Evolutionary conservation across 2,113 vertebrate genomes (phyloP), one percentile per base, ranked within the genome.

Genomic region (Callorhinus ursinus): DNA sequence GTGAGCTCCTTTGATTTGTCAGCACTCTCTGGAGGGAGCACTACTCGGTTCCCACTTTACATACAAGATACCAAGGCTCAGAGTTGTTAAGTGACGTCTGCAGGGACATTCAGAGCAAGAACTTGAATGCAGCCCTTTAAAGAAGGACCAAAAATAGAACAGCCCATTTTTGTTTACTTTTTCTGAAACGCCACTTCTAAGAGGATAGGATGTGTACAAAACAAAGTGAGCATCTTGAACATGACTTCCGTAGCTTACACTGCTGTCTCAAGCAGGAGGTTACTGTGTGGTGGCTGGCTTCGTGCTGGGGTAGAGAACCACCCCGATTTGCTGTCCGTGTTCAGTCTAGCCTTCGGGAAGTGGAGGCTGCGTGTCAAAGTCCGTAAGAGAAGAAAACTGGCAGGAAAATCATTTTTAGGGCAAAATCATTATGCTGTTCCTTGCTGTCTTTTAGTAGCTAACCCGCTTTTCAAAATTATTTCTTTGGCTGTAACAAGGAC

Each of bases 381-480:
- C 49, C 36, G 28, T 31, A 55, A 65, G 79, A 31, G 67, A 88
- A 77, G 59, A 53, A 33, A 4, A 11, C 80, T 57, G 10, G 61
- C 88, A n/a, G 74, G 79, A 76, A 72, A 81, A 28, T 39, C 76
- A 80, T 95, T 96, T 96, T 86, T 90, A 95, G 91, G 93, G 86
- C 92, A 91, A 39, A 85, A 85, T 88, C 85, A 79, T 95, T 85
- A 59, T 94, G 86, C 77, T 57, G 28, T 90, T 87, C 63, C 63
- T 94, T 95, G 91, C 59, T n/a, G 57, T 90, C 96, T 96, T 88
- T 92, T 84, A 88, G 93, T 79, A 88, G 77, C 88, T 90, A 95
- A 88, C 93, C 97, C 95, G 96, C 88, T 97, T 96, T 89, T 95
- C 76, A 86, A 63, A 94, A 95, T 81, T 33, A 57, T 94, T 95